Base-by-base conservation (phyloP, 2,888 invertebrate genomes). In the Cosmopolites sordidus region DNA sequence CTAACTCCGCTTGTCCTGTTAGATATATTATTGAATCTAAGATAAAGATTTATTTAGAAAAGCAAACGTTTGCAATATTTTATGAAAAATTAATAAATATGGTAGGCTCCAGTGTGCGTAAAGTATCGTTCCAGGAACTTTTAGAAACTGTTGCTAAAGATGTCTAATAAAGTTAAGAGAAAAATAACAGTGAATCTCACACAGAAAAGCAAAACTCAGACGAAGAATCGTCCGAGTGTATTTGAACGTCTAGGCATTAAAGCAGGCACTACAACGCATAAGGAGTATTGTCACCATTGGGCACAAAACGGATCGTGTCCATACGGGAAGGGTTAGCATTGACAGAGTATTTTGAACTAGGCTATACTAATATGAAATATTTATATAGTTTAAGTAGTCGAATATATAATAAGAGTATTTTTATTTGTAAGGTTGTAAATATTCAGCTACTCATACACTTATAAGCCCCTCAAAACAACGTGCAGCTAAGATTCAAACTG, bases 241-340 rank as follows among this genome's bases (percentile, higher is more conserved):
- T 89, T 89, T 76, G 89, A 89, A 76, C 81, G 89, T 66, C 81
- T 89, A 68, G 89, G 89, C 64, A 87, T 86, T 40, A 87, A 87
- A 76, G 84, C 86, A 68, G 51, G 43, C 43, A 50, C 18, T 41
- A 48, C 59, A 40, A 55, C 57, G 22, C 49, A 40, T n/a, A 79
- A 76, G 72, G 85, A 85, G 73, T 83, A 81, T 75, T 87, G 87
- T 71, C 82, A 86, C 71, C 86, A 86, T 77, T 87, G 87, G 87
- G 83, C 83, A 54, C 82, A 85, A 70, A 84, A 82, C 78, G 87
- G 87, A 66, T 85, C 80, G 71, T 87, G 87, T 72, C 84, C 84
- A 62, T 87, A 85, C 76, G 86, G 86, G 68, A 87, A 87, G 77
- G 58, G 58, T 57, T 14, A 37, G 53, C 22, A 22, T 22, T 22